phyloP scores from a whole-genome alignment of 53 echinoderm and acorn worm species.

The Henricia sp. region DNA sequence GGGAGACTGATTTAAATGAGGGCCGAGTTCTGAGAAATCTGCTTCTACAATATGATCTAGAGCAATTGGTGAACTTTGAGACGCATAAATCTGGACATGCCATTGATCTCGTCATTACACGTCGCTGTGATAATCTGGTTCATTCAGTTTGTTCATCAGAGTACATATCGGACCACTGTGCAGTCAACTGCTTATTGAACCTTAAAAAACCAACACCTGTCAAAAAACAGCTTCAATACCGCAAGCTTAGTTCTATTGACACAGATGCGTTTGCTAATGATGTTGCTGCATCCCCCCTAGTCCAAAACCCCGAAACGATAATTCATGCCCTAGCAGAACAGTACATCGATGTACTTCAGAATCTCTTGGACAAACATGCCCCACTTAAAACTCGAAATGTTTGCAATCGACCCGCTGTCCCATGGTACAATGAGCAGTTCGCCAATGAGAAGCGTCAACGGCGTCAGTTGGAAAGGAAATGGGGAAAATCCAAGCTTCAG shows the following conservation, averaged over 20 bases:
- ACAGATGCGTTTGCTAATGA: too few relatives aligned
- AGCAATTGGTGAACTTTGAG: constrained; percentile 12
- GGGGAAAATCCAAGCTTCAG: constrained; percentile 12
- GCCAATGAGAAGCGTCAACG: constrained; percentile 39
- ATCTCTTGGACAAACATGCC: too few relatives aligned
- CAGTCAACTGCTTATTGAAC: neutral
- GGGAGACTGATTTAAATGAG: neutral
- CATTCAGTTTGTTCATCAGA: neutral
- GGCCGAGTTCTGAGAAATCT: neutral
- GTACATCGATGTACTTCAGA: too few relatives aligned
- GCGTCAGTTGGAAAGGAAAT: constrained; percentile 41
- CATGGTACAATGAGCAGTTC: constrained; percentile 46
- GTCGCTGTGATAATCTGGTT: constrained; percentile 7
- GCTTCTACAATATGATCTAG: neutral
- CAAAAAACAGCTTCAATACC: neutral
- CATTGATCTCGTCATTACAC: constrained; percentile 29
- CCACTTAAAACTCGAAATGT: too few relatives aligned
- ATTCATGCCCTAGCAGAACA: too few relatives aligned
- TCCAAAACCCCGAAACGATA: too few relatives aligned
- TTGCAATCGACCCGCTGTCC: too few relatives aligned
- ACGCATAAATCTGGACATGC: constrained; percentile 15
- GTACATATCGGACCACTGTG: constrained; percentile 21
- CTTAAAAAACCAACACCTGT: neutral
- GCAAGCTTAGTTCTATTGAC: too few relatives aligned
- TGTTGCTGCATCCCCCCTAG: too few relatives aligned